phyloP scores from a whole-genome alignment of 1,140 invertebrate genomes.

The Aphelenchoides avenae region DNA sequence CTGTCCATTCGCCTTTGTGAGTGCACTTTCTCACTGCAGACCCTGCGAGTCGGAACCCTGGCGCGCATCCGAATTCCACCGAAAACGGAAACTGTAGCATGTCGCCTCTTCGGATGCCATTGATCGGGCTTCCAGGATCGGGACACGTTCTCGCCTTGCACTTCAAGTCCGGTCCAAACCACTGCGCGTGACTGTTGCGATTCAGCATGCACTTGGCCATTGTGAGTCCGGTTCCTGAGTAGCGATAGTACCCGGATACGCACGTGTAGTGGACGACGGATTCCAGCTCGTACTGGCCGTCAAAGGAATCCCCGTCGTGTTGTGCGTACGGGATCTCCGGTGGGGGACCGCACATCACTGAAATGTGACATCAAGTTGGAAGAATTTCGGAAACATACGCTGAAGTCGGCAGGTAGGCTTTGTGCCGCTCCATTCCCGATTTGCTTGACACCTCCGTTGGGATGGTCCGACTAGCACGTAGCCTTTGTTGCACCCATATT shows the following conservation, averaged over 20 bases:
- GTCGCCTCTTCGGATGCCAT: constrained; percentile 82
- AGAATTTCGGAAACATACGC: constrained; percentile 24
- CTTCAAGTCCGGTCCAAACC: constrained; percentile 87
- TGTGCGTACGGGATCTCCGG: constrained; percentile 79
- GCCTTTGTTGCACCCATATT: constrained; percentile 61
- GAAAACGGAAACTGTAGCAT: constrained; percentile 84
- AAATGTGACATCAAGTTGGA: constrained; percentile 30
- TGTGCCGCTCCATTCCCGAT: constrained; percentile 61
- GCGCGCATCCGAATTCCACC: constrained; percentile 59
- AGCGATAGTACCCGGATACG: constrained; percentile 73
- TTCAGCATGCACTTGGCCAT: constrained; percentile 83
- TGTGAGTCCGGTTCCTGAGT: constrained; percentile 62
- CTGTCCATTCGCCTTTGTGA: constrained; percentile 61
- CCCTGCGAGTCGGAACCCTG: constrained; percentile 60
- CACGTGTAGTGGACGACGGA: constrained; percentile 81
- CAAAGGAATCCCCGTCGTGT: constrained; percentile 66
- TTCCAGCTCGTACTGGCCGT: constrained; percentile 63
- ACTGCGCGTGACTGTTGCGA: constrained; percentile 72
- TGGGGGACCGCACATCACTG: constrained; percentile 79
- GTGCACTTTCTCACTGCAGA: constrained; percentile 58
- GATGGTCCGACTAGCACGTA: constrained; percentile 60
- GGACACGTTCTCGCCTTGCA: constrained; percentile 84
- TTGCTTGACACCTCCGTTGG: constrained; percentile 61
- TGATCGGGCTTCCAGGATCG: constrained; percentile 74
- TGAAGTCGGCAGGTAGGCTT: constrained; percentile 58